Conservation (phyloP, 2,888 invertebrate genomes). For the Dascillus cervinus region DNA sequence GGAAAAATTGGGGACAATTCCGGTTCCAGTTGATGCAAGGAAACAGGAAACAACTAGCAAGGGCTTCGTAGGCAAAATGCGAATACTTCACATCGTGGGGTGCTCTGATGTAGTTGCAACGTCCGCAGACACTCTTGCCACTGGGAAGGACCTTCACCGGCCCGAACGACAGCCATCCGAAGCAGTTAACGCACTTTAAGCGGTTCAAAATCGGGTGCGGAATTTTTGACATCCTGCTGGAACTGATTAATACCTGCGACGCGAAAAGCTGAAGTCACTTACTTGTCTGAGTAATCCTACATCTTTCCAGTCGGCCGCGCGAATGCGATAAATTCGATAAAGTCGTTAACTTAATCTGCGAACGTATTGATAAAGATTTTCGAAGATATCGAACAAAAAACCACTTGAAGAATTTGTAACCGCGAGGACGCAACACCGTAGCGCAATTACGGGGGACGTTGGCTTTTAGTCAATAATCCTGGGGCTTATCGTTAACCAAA, state of each 20-base stretch:
- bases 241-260: not conserved
- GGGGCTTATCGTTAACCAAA: too few relatives aligned
- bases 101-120: slow-evolving; percentile 22
- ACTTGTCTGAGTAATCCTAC: too few relatives aligned
- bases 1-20: slow-evolving; percentile 28
- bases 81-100: slow-evolving; percentile 19
- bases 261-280: not conserved
- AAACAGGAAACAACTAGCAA: slow-evolving; percentile 34
- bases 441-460: too few relatives aligned
- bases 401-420: too few relatives aligned
- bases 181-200: slow-evolving; percentile 32
- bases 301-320: too few relatives aligned
- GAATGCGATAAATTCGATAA: too few relatives aligned
- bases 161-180: slow-evolving; percentile 32
- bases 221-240: slow-evolving; percentile 12
- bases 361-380: too few relatives aligned
- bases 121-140: slow-evolving; percentile 33
- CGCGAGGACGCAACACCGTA: too few relatives aligned
- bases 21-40: slow-evolving; percentile 34
- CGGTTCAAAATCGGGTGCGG: slow-evolving; percentile 22
- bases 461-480: too few relatives aligned
- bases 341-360: too few relatives aligned
- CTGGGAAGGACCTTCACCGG: slow-evolving; percentile 33
- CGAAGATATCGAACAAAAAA: too few relatives aligned
- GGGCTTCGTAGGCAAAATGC: slow-evolving; percentile 32